Evolutionary conservation across 2,888 invertebrate species (phyloP).

Genomic region (Phlogophora meticulosa): DNA sequence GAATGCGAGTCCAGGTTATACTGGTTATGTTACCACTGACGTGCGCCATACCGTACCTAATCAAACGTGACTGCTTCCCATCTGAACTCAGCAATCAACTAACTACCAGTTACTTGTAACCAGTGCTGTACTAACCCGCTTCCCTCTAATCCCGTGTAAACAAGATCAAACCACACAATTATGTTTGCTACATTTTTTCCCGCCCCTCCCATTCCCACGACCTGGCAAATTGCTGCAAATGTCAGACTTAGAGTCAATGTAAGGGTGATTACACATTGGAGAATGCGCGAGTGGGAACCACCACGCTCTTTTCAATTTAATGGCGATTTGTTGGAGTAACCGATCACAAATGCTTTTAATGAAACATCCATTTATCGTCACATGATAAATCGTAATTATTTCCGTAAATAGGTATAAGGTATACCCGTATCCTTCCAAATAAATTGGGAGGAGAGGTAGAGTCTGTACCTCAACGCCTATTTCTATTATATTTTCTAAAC

Average conservation of each 20-base stretch:
- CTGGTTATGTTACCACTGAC: too few species aligned
- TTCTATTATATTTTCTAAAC: too few species aligned
- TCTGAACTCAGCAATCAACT: constrained; percentile 21
- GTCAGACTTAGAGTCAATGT: constrained; percentile 30
- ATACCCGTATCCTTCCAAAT: too few species aligned
- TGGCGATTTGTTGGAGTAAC: background rate
- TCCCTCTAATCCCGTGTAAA: constrained; percentile 46
- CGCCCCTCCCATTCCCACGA: constrained; percentile 61
- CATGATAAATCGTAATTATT: too few species aligned
- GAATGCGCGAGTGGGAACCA: background rate
- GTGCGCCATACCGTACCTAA: background rate
- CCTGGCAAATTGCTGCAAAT: constrained; percentile 55
- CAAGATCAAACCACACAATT: constrained; percentile 39
- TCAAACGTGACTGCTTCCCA: constrained; percentile 10
- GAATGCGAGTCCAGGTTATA: too few species aligned
- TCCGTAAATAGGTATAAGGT: too few species aligned
- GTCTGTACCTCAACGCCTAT: too few species aligned
- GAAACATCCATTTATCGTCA: background rate
- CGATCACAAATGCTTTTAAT: too few species aligned
- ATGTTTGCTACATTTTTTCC: constrained; percentile 45
- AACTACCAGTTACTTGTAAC: constrained; percentile 16
- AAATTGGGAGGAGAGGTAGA: too few species aligned
- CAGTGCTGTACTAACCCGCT: constrained; percentile 45
- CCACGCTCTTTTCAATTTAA: background rate
- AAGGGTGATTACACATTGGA: constrained; percentile 13